phyloP scores from a whole-genome alignment of 2,797 vertebrate genomes.

The Semaprochilodus insignis region DNA sequence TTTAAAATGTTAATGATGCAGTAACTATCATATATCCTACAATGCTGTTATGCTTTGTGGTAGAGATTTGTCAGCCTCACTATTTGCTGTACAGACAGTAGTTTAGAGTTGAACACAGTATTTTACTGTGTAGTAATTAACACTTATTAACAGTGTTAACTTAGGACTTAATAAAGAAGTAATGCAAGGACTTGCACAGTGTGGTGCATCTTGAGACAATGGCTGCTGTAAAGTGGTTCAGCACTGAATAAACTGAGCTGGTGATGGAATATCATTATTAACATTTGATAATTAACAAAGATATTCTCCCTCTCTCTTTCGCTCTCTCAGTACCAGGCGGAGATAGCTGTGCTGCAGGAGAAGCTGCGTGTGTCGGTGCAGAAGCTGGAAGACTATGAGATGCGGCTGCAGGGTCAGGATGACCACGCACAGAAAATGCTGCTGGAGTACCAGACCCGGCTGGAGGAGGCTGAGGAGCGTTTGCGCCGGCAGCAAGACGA shows the following conservation, averaged over 20 bases:
- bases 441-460: constrained; percentile 95
- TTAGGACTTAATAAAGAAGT: too few relatives aligned
- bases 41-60: too few relatives aligned
- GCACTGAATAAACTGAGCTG: background rate
- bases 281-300: background rate
- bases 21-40: too few relatives aligned
- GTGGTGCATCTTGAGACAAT: too few relatives aligned
- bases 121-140: too few relatives aligned
- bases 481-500: constrained; percentile 97
- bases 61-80: too few relatives aligned
- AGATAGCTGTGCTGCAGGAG: constrained; percentile 93
- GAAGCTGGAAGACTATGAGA: constrained; percentile 96
- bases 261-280: background rate
- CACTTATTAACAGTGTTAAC: too few relatives aligned
- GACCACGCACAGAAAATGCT: constrained; percentile 95
- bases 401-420: constrained; percentile 92
- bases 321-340: constrained; percentile 86
- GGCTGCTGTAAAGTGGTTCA: background rate
- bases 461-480: constrained; percentile 96
- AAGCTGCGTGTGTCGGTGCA: constrained; percentile 92
- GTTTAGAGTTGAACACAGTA: too few relatives aligned
- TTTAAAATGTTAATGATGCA: too few relatives aligned
- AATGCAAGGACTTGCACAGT: too few relatives aligned
- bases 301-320: background rate
- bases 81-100: too few relatives aligned